Conservation (phyloP, 2,888 invertebrate genomes). For the Plagodis pulveraria region DNA sequence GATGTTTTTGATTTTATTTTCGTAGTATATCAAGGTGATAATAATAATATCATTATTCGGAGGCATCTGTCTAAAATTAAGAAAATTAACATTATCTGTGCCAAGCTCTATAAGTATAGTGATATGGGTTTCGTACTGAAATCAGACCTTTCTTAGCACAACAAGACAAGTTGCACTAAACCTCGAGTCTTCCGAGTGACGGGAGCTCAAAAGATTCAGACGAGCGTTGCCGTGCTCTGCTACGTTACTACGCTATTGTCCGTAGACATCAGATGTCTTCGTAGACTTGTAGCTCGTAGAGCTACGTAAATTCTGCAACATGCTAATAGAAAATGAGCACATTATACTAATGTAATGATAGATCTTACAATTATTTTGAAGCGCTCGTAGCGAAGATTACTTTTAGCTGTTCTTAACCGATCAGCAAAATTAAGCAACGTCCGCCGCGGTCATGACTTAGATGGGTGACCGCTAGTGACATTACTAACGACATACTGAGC, state of each 20-base stretch:
- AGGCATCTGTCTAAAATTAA: too few species aligned
- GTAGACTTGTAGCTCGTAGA: constrained; percentile 43
- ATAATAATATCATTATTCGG: too few species aligned
- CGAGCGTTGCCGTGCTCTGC: constrained; percentile 56
- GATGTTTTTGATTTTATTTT: too few species aligned
- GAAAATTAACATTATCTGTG: background rate
- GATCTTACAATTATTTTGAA: too few species aligned
- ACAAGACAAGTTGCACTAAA: constrained; percentile 55
- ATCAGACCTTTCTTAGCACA: constrained; percentile 54
- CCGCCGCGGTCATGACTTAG: too few species aligned
- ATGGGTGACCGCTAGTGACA: too few species aligned
- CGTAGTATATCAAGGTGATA: too few species aligned
- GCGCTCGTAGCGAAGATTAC: too few species aligned
- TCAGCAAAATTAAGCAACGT: too few species aligned
- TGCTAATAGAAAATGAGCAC: constrained; percentile 41
- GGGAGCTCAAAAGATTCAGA: constrained; percentile 68
- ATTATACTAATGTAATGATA: constrained; percentile 42
- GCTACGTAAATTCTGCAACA: constrained; percentile 48
- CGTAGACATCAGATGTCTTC: constrained; percentile 58
- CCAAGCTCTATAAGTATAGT: background rate
- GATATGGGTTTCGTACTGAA: constrained; percentile 35
- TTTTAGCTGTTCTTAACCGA: too few species aligned
- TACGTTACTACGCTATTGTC: constrained; percentile 63
- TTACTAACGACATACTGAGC: too few species aligned
- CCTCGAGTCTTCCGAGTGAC: constrained; percentile 58